A percentile compares a stretch with the other conserved stretches of the same genome.
Conservation (phyloP, 1,140 invertebrate genomes). For the Amphibalanus amphitrite region DNA sequence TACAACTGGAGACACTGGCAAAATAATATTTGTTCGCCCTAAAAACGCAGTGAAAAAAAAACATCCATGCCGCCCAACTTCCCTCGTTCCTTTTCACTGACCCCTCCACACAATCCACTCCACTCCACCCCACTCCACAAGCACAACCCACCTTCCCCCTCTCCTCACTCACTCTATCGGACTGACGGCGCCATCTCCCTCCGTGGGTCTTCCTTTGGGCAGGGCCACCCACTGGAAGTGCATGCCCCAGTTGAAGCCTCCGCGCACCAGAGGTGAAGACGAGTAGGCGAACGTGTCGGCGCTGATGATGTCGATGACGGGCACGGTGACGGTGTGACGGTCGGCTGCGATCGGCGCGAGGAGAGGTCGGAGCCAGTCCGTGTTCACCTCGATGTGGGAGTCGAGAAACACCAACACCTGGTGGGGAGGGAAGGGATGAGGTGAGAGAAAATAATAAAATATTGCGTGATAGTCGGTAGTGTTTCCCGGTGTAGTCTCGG, state of each 20-base stretch:
- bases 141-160: too few species aligned
- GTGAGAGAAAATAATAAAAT: too few species aligned
- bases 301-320: conserved; percentile 95
- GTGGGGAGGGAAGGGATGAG: conserved; percentile 52
- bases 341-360: conserved; percentile 48
- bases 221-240: conserved; percentile 70
- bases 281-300: conserved; percentile 86
- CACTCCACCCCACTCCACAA: too few species aligned
- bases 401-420: conserved; percentile 76
- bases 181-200: background rate
- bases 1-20: too few species aligned
- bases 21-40: too few species aligned
- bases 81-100: too few species aligned
- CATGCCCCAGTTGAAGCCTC: conserved; percentile 79
- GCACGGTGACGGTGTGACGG: conserved; percentile 50
- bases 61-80: too few species aligned
- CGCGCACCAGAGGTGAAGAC: conserved; percentile 53
- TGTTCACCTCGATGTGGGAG: conserved; percentile 89
- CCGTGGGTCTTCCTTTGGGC: background rate
- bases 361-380: conserved; percentile 73
- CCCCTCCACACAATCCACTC: too few species aligned
- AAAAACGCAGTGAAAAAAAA: too few species aligned
- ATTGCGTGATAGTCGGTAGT: too few species aligned
- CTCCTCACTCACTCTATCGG: background rate
- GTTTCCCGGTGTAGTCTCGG: too few species aligned